Evolutionary conservation across 2,888 invertebrate species (phyloP), one percentile per base, ranked within the genome.

Genomic region (Tuberolachnus salignus): DNA sequence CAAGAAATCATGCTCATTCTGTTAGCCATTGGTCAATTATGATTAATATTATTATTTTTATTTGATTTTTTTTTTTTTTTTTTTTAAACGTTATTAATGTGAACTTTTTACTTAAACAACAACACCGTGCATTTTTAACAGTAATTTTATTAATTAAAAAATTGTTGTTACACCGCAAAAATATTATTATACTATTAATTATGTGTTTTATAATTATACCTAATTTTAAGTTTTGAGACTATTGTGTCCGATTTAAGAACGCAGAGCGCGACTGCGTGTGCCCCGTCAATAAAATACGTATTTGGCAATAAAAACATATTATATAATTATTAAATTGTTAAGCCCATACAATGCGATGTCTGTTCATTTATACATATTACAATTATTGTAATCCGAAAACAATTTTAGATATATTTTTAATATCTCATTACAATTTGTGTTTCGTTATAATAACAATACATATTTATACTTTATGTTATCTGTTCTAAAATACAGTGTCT

Each of bases 1-100:
- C 10, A 78, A 78, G n/a, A 78, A 78, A 23, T 51, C 78, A 11
- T 78, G 78, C 21, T 78, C 67, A n/a, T 69, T 59, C 23, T 78
- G 78, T 59, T 78, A 78, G 51, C 69, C 53, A 23, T 11, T 14
- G 63, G 63, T 73, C 61, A 59, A 63, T 53, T 53, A 51, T 55
- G 13, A 53, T 53, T n/a, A 8, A 8, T 8, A 16, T 51, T 16
- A 16, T 51, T 51, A n/a, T 51, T 51, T 51, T n/a, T 49, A 16
- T 49, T 49, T 4, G 4, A 44, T 44, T 44, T 44, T 8, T 44
- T 44, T 44, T 8, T 44, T 44, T 44, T 44, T 44, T 4, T 10
- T 10, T 61, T n/a, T 70, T 34, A 42, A 53, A 55, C 55, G 34
- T 51, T 19, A 55, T 23, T n/a, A 21, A 42, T 70, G 16, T 9